Evolutionary conservation across 2,113 vertebrate genomes (phyloP).

Genomic region (Cyprinodon tularosa): DNA sequence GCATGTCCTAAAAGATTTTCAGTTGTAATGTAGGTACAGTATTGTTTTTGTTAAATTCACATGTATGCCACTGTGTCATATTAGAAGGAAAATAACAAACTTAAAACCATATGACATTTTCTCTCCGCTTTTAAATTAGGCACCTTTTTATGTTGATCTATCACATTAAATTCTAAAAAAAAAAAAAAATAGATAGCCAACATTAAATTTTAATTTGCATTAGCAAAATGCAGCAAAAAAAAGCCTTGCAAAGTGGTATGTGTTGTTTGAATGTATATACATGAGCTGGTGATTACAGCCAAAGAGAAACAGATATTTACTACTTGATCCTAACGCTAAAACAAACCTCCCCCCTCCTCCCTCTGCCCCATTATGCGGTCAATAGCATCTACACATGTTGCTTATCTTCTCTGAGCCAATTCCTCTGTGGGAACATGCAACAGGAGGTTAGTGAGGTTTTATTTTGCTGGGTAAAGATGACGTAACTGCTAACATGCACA

Average conservation of each 20-base stretch:
- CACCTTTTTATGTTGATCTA: background rate
- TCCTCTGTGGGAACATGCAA: slow-evolving; percentile 23
- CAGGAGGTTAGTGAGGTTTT: slow-evolving; percentile 12
- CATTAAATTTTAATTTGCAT: background rate
- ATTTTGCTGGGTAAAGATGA: slow-evolving; percentile 47
- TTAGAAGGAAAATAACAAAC: background rate
- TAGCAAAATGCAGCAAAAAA: background rate
- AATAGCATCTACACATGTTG: background rate
- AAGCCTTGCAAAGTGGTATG: background rate
- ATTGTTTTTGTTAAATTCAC: no score
- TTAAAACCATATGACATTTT: background rate
- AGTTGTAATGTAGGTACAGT: no score
- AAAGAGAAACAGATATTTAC: slow-evolving; percentile 36
- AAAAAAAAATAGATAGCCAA: background rate
- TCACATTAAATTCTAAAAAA: background rate
- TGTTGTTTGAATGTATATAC: background rate
- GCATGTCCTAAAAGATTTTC: no score
- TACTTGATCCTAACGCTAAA: slow-evolving; percentile 30
- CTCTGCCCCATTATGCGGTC: background rate
- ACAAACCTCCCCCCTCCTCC: slow-evolving; percentile 51
- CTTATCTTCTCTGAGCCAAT: background rate
- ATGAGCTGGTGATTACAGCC: slow-evolving; percentile 38
- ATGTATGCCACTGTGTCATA: no score
- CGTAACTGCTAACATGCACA: slow-evolving; percentile 30
- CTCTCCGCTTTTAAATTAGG: background rate